Evolutionary conservation across 2,888 invertebrate genomes (phyloP).

Genomic region (Exocentrus adspersus): DNA sequence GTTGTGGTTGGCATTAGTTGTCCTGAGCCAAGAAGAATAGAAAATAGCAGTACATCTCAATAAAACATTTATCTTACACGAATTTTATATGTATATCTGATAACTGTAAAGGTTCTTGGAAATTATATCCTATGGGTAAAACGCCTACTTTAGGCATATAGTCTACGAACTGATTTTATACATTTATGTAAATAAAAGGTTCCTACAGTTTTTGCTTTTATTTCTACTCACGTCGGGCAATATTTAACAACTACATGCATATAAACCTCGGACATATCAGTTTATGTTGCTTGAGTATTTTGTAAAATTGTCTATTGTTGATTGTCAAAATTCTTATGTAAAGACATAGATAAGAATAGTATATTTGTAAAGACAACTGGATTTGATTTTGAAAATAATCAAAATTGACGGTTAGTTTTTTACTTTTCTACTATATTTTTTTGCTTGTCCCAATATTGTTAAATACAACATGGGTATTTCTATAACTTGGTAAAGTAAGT

Average conservation of each 20-base stretch:
- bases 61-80: constrained; percentile 21
- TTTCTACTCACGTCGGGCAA: background rate
- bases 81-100: constrained; percentile 9
- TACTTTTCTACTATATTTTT: too few relatives aligned
- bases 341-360: too few relatives aligned
- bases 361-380: too few relatives aligned
- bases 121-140: constrained; percentile 8
- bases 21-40: constrained; percentile 16
- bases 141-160: constrained; percentile 12
- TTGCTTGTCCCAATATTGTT: too few relatives aligned
- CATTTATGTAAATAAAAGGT: constrained; percentile 17
- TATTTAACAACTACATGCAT: constrained; percentile 24
- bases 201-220: constrained; percentile 10
- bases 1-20: background rate
- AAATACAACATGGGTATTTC: too few relatives aligned
- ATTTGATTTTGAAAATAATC: too few relatives aligned
- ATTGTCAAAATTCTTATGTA: too few relatives aligned
- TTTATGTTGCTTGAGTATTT: background rate
- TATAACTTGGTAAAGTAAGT: too few relatives aligned
- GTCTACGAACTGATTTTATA: constrained; percentile 3
- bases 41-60: constrained; percentile 22
- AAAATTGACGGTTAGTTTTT: too few relatives aligned
- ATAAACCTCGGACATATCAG: background rate
- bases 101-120: too few relatives aligned
- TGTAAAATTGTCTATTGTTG: background rate